phyloP scores from a whole-genome alignment of 2,797 vertebrate genomes.

The Melanotaenia parkinsoni region DNA sequence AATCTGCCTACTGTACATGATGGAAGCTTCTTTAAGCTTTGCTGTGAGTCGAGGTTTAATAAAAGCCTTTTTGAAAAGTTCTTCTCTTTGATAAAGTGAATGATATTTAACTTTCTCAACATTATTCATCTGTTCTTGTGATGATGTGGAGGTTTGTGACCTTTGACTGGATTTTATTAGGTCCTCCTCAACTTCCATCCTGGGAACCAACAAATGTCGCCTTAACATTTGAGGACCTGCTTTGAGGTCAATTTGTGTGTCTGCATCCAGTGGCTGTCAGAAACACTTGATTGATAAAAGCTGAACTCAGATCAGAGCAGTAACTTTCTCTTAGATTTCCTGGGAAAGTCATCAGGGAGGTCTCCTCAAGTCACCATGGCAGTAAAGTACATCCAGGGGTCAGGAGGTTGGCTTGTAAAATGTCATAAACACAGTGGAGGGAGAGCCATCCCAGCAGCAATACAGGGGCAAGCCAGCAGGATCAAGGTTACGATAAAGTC shows the following conservation, averaged over 20 bases:
- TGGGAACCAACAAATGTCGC: conserved; percentile 59
- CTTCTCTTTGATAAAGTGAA: background rate
- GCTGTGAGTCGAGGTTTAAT: conserved; percentile 1
- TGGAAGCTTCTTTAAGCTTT: conserved; percentile 6
- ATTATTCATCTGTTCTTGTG: conserved; percentile 45
- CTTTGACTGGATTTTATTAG: conserved; percentile 36
- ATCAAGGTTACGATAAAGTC: conserved; percentile 54
- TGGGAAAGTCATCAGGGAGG: conserved; percentile 70
- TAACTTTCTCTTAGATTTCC: conserved; percentile 24
- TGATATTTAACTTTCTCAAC: conserved; percentile 12
- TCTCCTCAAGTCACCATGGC: conserved; percentile 49
- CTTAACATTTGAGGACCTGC: conserved; percentile 27
- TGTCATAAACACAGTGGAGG: conserved; percentile 54
- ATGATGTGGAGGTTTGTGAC: conserved; percentile 43
- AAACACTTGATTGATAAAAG: background rate
- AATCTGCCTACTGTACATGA: conserved; percentile 3
- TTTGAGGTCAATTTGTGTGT: conserved; percentile 29
- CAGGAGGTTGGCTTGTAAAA: conserved; percentile 65
- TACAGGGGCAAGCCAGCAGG: conserved; percentile 39
- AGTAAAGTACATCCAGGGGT: conserved; percentile 64
- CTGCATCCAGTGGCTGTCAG: conserved; percentile 4
- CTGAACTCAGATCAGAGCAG: conserved; percentile 47
- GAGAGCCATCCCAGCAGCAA: conserved; percentile 14
- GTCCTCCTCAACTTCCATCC: conserved; percentile 23
- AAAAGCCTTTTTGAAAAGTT: background rate